A percentile compares a stretch with the other conserved stretches of the same genome.
phyloP scores from a whole-genome alignment of 2,113 vertebrate species.

The Ivindomyrus marchei region DNA sequence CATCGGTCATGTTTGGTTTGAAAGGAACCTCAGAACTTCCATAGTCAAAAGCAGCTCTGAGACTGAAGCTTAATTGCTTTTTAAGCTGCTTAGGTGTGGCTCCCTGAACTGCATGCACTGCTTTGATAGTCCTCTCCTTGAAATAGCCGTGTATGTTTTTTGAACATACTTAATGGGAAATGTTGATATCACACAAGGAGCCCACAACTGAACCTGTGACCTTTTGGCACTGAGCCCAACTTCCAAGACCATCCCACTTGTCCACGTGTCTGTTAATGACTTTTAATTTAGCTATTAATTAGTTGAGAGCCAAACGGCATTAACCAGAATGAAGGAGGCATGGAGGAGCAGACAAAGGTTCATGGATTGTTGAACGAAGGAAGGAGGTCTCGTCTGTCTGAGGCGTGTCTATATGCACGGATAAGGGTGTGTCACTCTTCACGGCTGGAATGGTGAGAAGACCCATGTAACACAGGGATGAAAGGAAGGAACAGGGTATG shows the following conservation, averaged over 20 bases:
- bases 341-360: not conserved
- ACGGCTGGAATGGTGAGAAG: not conserved
- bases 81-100: not conserved
- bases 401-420: not conserved
- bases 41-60: not conserved
- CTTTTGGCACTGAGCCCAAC: not conserved
- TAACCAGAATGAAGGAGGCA: not conserved
- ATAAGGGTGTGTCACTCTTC: not conserved
- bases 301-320: not conserved
- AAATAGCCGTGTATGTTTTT: not conserved
- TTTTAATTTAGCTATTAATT: not conserved
- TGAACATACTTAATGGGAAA: not conserved
- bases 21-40: not conserved
- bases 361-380: not conserved
- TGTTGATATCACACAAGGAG: not conserved
- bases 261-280: not conserved
- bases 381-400: not conserved
- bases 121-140: not conserved
- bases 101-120: not conserved
- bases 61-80: not conserved
- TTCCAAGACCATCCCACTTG: not conserved
- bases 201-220: not conserved
- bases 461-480: not conserved
- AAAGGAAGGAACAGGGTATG: not conserved
- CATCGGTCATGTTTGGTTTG: not conserved